Percentiles rank a stretch among this genome's conserved stretches.
Evolutionary conservation across 2,113 vertebrate species (phyloP).

Genomic region (Petaurus breviceps): DNA sequence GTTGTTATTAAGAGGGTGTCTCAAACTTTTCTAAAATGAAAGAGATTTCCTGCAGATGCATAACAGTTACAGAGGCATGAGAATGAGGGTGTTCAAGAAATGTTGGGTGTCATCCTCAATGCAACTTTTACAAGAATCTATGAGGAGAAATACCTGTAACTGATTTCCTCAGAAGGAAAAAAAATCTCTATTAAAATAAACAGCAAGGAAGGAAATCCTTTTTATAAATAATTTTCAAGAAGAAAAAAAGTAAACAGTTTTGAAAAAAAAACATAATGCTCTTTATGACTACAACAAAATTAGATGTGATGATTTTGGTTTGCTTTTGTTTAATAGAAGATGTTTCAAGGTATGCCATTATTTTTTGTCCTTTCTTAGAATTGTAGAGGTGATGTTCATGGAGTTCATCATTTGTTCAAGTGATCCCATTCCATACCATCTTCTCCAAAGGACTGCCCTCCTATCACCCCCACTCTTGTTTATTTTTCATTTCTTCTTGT

Average conservation of each 20-base stretch:
- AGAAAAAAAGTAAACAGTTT: constrained; percentile 3
- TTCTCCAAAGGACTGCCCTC: too few species aligned
- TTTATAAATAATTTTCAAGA: constrained; percentile 1
- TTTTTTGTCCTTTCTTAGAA: too few species aligned
- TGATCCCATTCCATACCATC: too few species aligned
- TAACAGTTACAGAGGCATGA: constrained; percentile 3
- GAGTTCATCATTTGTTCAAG: too few species aligned
- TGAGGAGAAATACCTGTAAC: not conserved
- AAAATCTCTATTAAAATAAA: constrained; percentile 23
- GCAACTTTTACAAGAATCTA: not conserved
- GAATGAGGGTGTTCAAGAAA: not conserved
- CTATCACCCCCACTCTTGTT: too few species aligned
- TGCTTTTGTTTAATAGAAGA: too few species aligned
- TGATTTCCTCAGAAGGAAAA: not conserved
- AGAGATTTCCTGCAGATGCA: not conserved
- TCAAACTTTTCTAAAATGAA: constrained; percentile 35
- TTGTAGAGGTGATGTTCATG: too few species aligned
- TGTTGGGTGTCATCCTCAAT: not conserved
- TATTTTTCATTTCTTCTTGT: too few species aligned
- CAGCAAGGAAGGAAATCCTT: not conserved
- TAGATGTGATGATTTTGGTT: not conserved
- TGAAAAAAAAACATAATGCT: not conserved
- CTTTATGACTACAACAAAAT: not conserved
- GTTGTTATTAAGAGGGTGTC: constrained; percentile 32
- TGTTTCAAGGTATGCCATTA: too few species aligned